phyloP scores from a whole-genome alignment of 1,140 invertebrate genomes.

The Pachypsylla venusta region DNA sequence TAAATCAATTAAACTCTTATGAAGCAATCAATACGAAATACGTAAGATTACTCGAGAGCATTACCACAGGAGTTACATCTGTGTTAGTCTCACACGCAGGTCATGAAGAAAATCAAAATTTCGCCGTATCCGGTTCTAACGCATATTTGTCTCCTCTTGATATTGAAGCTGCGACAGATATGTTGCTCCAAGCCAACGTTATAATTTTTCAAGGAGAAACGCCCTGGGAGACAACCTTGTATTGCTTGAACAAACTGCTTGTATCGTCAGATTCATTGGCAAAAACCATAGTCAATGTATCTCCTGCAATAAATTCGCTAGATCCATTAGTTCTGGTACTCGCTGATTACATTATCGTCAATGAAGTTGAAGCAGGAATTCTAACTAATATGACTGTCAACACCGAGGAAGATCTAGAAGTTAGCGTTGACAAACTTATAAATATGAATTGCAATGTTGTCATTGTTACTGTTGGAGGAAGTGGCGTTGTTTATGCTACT shows the following conservation, averaged over 20 bases:
- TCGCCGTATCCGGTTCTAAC: constrained; percentile 84
- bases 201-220: constrained; percentile 81
- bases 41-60: neutral
- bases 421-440: constrained; percentile 29
- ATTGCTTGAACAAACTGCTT: neutral
- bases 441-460: constrained; percentile 50
- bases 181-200: constrained; percentile 49
- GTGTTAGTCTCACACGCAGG: constrained; percentile 43
- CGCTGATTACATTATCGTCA: constrained; percentile 74
- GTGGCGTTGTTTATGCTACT: constrained; percentile 51
- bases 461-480: constrained; percentile 63
- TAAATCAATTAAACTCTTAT: constrained; percentile 43
- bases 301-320: constrained; percentile 51
- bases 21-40: constrained; percentile 9
- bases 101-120: constrained; percentile 64
- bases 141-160: constrained; percentile 44
- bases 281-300: constrained; percentile 59
- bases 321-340: constrained; percentile 44
- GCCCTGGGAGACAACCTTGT: constrained; percentile 49
- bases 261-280: neutral
- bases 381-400: constrained; percentile 42
- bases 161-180: constrained; percentile 40
- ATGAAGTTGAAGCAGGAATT: constrained; percentile 68
- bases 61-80: constrained; percentile 19
- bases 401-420: constrained; percentile 20